Percentiles rank a stretch among this genome's conserved stretches.
phyloP scores from a whole-genome alignment of 2,888 invertebrate species.

The Agonopterix heracliana region DNA sequence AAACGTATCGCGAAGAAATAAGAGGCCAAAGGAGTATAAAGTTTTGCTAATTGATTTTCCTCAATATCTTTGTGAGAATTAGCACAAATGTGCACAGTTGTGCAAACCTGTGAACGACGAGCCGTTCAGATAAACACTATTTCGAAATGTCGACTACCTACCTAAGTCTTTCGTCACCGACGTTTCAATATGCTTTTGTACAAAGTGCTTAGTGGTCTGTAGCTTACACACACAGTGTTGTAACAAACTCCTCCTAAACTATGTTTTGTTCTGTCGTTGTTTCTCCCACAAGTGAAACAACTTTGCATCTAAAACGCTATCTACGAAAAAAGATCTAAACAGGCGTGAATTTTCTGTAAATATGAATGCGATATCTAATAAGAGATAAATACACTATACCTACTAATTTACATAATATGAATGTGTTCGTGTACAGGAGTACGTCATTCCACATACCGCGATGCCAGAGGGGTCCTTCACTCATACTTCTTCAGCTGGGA shows the following conservation, averaged over 20 bases:
- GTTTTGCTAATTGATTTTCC: conserved; percentile 11
- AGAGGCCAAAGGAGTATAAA: too few species aligned
- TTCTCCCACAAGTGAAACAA: conserved; percentile 1
- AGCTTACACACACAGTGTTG: conserved; percentile 16
- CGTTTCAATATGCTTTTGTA: conserved; percentile 38
- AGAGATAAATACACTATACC: too few species aligned
- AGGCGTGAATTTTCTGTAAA: too few species aligned
- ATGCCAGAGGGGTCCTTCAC: conserved; percentile 90
- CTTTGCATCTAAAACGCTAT: too few species aligned
- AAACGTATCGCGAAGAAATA: too few species aligned
- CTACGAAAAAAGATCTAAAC: too few species aligned
- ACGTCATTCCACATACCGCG: conserved; percentile 90
- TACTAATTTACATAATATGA: neutral
- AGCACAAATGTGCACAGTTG: conserved; percentile 38
- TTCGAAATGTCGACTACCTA: conserved; percentile 44
- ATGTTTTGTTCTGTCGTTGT: conserved; percentile 6
- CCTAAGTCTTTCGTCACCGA: conserved; percentile 39
- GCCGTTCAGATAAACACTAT: conserved; percentile 45
- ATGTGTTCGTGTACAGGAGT: conserved; percentile 77
- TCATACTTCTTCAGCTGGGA: conserved; percentile 97
- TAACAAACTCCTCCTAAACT: conserved; percentile 11
- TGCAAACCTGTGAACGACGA: conserved; percentile 43
- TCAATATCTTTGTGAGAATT: conserved; percentile 38
- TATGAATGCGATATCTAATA: too few species aligned
- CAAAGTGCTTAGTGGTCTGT: conserved; percentile 29